Conservation (phyloP, 2,113 vertebrate species). For the Orientallactaga bullata region DNA sequence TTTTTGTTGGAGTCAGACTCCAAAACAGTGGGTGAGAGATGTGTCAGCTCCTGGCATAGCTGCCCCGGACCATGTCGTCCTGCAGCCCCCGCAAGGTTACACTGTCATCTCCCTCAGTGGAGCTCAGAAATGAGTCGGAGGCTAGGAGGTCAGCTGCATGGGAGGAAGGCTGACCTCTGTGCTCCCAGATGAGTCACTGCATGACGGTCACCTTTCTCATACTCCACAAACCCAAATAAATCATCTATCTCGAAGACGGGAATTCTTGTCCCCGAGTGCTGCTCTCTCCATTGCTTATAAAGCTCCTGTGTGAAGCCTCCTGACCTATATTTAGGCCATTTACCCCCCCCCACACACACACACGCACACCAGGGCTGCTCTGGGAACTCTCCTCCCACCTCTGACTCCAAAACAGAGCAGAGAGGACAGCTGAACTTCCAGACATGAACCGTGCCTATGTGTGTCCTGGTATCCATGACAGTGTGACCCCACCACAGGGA, state of each 20-base stretch:
- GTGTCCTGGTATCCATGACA: not conserved
- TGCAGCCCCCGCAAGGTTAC: not conserved
- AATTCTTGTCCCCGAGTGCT: not conserved
- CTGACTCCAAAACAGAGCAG: not conserved
- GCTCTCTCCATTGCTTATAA: not conserved
- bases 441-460: not conserved
- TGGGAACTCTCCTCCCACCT: not conserved
- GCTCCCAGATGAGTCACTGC: constrained; percentile 54
- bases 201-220: not conserved
- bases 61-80: not conserved
- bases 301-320: constrained; percentile 55
- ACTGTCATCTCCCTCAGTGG: not conserved
- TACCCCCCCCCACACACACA: too few relatives aligned
- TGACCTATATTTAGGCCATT: constrained; percentile 36
- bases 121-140: not conserved
- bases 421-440: not conserved
- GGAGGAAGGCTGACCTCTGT: not conserved
- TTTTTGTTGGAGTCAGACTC: not conserved
- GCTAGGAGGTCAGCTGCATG: not conserved
- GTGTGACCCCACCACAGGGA: not conserved
- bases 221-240: not conserved
- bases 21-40: not conserved
- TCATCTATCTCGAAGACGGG: not conserved
- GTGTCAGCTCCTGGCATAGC: not conserved
- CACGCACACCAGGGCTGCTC: not conserved